phyloP scores from a whole-genome alignment of 2,113 vertebrate genomes.

The Progne subis region DNA sequence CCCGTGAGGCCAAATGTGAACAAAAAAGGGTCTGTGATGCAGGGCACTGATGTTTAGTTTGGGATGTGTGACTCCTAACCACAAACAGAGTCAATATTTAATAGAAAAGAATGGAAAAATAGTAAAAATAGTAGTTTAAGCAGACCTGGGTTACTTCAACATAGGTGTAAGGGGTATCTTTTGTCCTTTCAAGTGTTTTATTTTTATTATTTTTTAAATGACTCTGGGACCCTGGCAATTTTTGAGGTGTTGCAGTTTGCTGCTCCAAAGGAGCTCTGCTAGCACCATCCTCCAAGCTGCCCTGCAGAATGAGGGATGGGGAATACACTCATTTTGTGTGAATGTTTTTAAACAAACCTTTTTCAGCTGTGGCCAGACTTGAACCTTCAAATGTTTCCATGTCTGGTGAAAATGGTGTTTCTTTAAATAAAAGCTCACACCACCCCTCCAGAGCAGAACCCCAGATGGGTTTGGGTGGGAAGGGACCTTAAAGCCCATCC shows the following conservation, averaged over 20 bases:
- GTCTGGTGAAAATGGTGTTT: background rate
- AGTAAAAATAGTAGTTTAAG: background rate
- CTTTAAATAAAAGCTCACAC: background rate
- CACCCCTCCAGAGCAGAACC: background rate
- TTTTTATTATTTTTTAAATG: background rate
- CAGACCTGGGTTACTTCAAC: background rate
- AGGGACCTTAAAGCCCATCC: background rate
- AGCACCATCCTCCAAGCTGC: background rate
- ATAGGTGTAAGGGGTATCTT: background rate
- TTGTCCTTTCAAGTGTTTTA: background rate
- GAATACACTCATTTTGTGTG: background rate
- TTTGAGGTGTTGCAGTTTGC: background rate
- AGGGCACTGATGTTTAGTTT: conserved; percentile 39
- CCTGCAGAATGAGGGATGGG: background rate
- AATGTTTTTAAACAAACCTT: background rate
- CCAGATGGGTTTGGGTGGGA: background rate
- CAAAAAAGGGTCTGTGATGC: conserved; percentile 32
- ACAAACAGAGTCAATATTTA: conserved; percentile 52
- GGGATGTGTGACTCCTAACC: conserved; percentile 4
- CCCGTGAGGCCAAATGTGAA: background rate
- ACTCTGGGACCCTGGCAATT: background rate
- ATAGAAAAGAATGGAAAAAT: conserved; percentile 27
- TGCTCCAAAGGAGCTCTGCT: background rate
- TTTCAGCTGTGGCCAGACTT: background rate
- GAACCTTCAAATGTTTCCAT: background rate